Percentiles rank a stretch among this genome's conserved stretches.
phyloP scores from a whole-genome alignment of 2,888 invertebrate genomes.

The Uloborus plumipes region DNA sequence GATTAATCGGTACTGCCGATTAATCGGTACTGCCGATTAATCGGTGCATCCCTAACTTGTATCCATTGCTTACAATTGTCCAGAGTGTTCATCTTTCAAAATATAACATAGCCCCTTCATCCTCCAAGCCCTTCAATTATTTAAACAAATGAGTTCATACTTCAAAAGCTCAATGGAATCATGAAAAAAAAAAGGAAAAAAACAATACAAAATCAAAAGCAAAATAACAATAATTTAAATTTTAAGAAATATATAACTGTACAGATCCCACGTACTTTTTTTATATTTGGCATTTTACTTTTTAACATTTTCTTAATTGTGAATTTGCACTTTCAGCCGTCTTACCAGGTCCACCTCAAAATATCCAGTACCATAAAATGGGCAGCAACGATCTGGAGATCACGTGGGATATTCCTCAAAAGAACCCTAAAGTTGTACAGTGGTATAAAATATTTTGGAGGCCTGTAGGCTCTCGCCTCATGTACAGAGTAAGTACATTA shows the following conservation, averaged over 20 bases:
- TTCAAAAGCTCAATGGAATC: no score
- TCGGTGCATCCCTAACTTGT: no score
- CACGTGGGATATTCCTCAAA: conserved; percentile 84
- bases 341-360: conserved; percentile 85
- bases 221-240: neutral
- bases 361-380: conserved; percentile 71
- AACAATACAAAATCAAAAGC: neutral
- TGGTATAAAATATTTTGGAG: conserved; percentile 87
- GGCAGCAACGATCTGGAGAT: conserved; percentile 70
- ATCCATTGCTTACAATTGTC: no score
- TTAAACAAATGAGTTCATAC: no score
- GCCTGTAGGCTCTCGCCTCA: conserved; percentile 75
- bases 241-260: neutral
- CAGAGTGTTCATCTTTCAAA: no score
- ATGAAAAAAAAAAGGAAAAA: no score
- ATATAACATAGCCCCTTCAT: no score
- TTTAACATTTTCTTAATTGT: no score
- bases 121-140: no score
- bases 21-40: no score
- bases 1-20: no score
- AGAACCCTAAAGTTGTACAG: conserved; percentile 86
- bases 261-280: neutral
- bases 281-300: no score
- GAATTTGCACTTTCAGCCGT: conserved; percentile 72
- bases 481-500: conserved; percentile 41